phyloP scores from a whole-genome alignment of 2,888 invertebrate genomes.

The Lingula anatina region DNA sequence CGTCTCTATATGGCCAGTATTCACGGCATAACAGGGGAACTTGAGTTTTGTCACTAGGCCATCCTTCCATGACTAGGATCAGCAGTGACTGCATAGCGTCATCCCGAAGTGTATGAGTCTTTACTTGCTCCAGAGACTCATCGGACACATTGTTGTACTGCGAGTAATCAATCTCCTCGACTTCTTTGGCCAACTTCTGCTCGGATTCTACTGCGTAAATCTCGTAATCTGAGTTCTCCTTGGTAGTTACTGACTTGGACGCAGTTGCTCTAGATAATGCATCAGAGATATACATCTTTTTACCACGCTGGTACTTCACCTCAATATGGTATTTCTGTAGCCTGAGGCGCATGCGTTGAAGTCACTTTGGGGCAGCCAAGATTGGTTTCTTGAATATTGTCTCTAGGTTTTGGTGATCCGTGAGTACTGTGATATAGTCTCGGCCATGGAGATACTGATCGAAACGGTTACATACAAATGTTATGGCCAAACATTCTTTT shows the following conservation, averaged over 20 bases:
- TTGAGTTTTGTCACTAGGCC: neutral
- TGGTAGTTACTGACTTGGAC: neutral
- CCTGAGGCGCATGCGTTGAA: slow-evolving; percentile 13
- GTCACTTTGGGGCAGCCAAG: slow-evolving; percentile 13
- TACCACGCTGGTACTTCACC: slow-evolving; percentile 10
- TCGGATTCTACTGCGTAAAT: neutral
- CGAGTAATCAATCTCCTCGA: neutral
- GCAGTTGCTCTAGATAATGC: slow-evolving; percentile 13
- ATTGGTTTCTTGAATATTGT: slow-evolving; percentile 12
- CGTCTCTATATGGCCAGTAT: slow-evolving; percentile 3
- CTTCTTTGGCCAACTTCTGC: neutral
- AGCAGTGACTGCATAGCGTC: slow-evolving; percentile 1
- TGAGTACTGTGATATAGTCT: slow-evolving; percentile 6
- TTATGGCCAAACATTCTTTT: slow-evolving; percentile 17
- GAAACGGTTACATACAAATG: slow-evolving; percentile 12
- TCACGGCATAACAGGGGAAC: slow-evolving; percentile 2
- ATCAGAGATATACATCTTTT: slow-evolving; percentile 13
- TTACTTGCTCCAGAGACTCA: neutral
- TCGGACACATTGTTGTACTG: too few relatives aligned
- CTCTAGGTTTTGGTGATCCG: slow-evolving; percentile 16
- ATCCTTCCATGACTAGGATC: neutral
- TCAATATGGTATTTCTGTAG: slow-evolving; percentile 11
- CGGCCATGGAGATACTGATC: slow-evolving; percentile 12
- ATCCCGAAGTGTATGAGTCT: neutral
- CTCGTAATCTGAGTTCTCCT: neutral